Percentiles rank a stretch among this genome's conserved stretches.
phyloP scores from a whole-genome alignment of 2,888 invertebrate species.

The Idaea biselata region DNA sequence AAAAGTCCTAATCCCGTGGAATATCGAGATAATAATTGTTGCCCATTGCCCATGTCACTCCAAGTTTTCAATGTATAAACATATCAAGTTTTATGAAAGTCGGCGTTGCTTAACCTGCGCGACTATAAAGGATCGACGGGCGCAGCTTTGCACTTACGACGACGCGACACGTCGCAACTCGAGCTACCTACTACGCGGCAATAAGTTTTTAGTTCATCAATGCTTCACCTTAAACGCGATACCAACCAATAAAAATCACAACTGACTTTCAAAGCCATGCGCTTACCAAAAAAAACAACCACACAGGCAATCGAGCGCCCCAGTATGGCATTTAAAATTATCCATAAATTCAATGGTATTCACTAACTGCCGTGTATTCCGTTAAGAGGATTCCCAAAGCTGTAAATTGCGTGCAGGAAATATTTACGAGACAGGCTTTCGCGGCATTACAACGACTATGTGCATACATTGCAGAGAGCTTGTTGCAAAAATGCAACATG shows the following conservation, averaged over 20 bases:
- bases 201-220: too few relatives aligned
- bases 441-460: constrained; percentile 70
- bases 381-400: constrained; percentile 77
- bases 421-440: constrained; percentile 77
- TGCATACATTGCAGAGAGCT: constrained; percentile 61
- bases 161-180: too few relatives aligned
- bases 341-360: constrained; percentile 53
- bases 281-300: background rate
- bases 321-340: constrained; percentile 2
- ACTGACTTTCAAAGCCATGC: background rate
- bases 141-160: too few relatives aligned
- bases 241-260: background rate
- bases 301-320: background rate
- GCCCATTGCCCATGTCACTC: too few relatives aligned
- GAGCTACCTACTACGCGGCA: too few relatives aligned
- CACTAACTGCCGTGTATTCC: constrained; percentile 74
- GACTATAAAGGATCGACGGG: too few relatives aligned
- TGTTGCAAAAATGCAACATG: constrained; percentile 67
- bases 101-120: too few relatives aligned
- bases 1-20: too few relatives aligned
- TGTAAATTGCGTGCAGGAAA: constrained; percentile 75
- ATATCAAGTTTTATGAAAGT: too few relatives aligned
- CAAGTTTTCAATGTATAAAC: too few relatives aligned
- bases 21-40: too few relatives aligned
- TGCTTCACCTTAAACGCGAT: too few relatives aligned